Evolutionary conservation across 2,113 vertebrate genomes (phyloP).

Genomic region (Pimephales promelas): DNA sequence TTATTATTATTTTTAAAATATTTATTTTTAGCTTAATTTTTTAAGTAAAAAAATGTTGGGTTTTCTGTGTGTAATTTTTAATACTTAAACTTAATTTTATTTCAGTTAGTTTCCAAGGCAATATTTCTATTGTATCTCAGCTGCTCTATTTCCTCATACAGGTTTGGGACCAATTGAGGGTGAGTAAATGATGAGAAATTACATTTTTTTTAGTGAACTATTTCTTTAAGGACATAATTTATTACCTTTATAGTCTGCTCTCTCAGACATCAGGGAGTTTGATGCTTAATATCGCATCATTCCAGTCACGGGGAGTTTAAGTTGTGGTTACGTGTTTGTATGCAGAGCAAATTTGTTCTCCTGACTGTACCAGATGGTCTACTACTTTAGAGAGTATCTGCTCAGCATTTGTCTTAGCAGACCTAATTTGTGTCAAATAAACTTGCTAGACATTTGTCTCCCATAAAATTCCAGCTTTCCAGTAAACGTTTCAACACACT

Average conservation of each 20-base stretch:
- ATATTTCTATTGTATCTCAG: background rate
- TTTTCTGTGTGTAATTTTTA: too few relatives aligned
- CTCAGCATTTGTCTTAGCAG: conserved; percentile 40
- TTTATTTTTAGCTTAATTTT: too few relatives aligned
- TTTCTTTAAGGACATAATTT: conserved; percentile 31
- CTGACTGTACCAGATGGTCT: conserved; percentile 45
- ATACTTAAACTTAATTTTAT: too few relatives aligned
- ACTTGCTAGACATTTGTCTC: conserved; percentile 31
- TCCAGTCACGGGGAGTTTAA: conserved; percentile 21
- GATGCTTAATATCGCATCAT: conserved; percentile 6
- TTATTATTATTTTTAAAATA: background rate
- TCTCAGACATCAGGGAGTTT: conserved; percentile 30
- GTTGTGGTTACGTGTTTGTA: conserved; percentile 40
- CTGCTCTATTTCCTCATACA: background rate
- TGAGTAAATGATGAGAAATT: background rate
- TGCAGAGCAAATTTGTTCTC: conserved; percentile 44
- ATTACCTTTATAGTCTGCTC: conserved; percentile 14
- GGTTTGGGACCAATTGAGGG: background rate
- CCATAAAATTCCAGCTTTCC: conserved; percentile 37
- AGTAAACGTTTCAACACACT: conserved; percentile 18
- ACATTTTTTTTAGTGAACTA: background rate
- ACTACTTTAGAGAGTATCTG: conserved; percentile 33
- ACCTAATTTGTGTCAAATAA: conserved; percentile 21
- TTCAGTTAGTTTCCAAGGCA: background rate
- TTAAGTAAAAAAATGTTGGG: too few relatives aligned